Base-by-base conservation (phyloP, 2,113 vertebrate genomes). In the Ameiurus melas region DNA sequence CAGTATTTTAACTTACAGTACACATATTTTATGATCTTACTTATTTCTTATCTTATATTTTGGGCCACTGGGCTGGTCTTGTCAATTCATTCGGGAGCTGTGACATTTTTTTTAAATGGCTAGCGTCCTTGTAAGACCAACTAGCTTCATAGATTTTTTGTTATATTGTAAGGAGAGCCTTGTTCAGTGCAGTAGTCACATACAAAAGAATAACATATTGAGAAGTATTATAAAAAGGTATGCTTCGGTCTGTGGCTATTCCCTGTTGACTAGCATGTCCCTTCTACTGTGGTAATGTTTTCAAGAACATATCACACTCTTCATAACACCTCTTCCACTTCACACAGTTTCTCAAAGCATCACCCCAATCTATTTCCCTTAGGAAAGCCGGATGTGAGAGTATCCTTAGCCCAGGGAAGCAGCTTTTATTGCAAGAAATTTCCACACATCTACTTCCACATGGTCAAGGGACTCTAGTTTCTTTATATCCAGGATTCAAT, bases 231-330 rank as follows among this genome's bases (percentile, higher is more conserved):
- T 53, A 57, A 55, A 71, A 71, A 16, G 66, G 12, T 19, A 51
- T 5, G 5, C 36, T 64, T 58, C 10, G 0, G 12, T 25, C 33
- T 82, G 30, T 22, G 30, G 55, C 30, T 82, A 36, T 60, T 78
- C 85, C 73, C 57, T 6, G 12, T 60, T 64, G 73, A 79, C 57
- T 30, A 62, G 55, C 3, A 20, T 86, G 85, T 66, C 85, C 33
- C 43, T 64, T 86, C 58, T 22, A 53, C 73, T 51, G 73, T 77
- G 25, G 71, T 19, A 58, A 64, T 79, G n/a, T 66, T 86, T 78
- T 86, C 30, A 82, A 82, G 30, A 73, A 73, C 85, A 86, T 30
- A 43, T 79, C 17, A 79, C 39, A 64, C 58, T 20, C 51, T 57
- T 33, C 39, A 79, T 43, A 57, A 62, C 68, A 85, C 66, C 66